Conservation (phyloP, 1,140 invertebrate species). For the Drosophila ogumai region DNA sequence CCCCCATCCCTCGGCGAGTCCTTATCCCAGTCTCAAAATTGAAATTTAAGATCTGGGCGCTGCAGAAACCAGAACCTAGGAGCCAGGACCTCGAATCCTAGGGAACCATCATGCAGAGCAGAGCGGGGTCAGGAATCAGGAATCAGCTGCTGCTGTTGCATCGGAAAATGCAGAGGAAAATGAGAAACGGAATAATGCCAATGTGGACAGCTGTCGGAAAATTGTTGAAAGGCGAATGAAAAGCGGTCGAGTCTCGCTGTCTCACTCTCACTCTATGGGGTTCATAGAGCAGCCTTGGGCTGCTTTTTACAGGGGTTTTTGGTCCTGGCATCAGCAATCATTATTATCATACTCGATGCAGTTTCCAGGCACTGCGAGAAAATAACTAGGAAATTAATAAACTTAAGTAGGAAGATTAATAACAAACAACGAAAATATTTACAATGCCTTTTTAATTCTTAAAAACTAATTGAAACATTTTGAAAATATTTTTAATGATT, state of each 20-base stretch:
- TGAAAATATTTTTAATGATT: no score
- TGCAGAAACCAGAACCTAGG: conserved; percentile 35
- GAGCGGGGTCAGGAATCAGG: conserved; percentile 77
- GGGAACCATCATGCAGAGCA: conserved; percentile 23
- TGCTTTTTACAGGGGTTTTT: conserved; percentile 45
- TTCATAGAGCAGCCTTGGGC: conserved; percentile 51
- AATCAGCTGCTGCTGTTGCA: conserved; percentile 77
- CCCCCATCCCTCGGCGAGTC: conserved; percentile 17
- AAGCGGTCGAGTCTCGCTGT: conserved; percentile 49
- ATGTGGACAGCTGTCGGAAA: conserved; percentile 81
- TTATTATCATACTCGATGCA: conserved; percentile 50
- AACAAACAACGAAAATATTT: neutral
- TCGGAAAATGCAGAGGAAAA: conserved; percentile 27
- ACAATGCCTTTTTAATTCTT: no score
- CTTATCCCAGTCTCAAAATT: conserved; percentile 35
- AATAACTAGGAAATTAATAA: neutral
- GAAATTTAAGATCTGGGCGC: conserved; percentile 63
- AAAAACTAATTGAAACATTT: no score
- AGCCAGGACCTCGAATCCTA: conserved; percentile 15
- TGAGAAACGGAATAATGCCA: conserved; percentile 64
- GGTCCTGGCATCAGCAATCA: conserved; percentile 42
- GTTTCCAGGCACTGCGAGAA: conserved; percentile 28
- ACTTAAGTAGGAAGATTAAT: neutral
- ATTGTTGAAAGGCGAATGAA: conserved; percentile 80
- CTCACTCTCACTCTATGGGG: conserved; percentile 34